Evolutionary conservation across 2,797 vertebrate species (phyloP).

Genomic region (Peromyscus eremicus): DNA sequence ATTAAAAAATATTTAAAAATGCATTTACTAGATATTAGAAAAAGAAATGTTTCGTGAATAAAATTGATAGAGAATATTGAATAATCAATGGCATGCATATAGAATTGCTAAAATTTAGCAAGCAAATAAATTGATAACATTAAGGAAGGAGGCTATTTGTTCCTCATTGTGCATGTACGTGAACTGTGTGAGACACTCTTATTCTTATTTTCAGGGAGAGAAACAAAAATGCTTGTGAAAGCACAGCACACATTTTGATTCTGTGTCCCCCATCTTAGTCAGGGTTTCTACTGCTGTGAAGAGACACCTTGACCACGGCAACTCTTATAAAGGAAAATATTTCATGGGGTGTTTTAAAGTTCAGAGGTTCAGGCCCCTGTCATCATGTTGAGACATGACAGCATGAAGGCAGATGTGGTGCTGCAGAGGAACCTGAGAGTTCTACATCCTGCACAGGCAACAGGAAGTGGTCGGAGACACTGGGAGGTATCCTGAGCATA

Average conservation of each 20-base stretch:
- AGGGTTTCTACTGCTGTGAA: neutral
- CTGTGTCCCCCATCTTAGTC: neutral
- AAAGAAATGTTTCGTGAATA: neutral
- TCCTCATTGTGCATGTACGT: rapidly evolving
- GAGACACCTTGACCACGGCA: neutral
- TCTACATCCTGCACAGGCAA: neutral
- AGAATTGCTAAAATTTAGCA: neutral
- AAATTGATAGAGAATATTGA: neutral
- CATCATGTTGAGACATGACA: neutral
- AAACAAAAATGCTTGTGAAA: neutral
- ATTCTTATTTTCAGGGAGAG: neutral
- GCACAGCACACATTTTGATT: no score
- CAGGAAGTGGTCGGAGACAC: neutral
- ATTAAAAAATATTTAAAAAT: neutral
- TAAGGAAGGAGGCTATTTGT: neutral
- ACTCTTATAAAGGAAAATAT: neutral
- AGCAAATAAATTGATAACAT: neutral
- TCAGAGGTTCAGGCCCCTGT: neutral
- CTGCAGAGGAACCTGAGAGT: neutral
- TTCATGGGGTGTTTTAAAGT: neutral
- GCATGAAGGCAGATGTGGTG: neutral
- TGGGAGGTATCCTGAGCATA: neutral
- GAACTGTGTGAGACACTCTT: neutral
- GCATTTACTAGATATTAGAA: neutral
- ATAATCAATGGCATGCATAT: neutral